A percentile compares a stretch with the other conserved stretches of the same genome.
phyloP scores from a whole-genome alignment of 2,888 invertebrate species.

The Drosophila algonquin region DNA sequence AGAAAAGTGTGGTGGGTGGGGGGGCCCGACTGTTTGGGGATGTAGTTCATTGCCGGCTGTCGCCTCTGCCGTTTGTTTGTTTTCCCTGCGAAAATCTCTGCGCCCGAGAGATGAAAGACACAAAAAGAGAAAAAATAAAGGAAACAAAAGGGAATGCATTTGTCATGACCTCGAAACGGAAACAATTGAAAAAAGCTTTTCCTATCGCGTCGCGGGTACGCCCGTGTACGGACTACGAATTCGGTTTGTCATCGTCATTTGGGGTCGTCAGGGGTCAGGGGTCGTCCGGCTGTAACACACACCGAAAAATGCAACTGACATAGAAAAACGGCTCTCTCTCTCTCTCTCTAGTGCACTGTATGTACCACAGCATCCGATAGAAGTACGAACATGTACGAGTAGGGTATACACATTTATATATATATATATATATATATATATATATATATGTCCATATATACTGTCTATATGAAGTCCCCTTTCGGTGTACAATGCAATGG shows the following conservation, averaged over 20 bases:
- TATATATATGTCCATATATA: slow-evolving; percentile 8
- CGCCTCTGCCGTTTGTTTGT: slow-evolving; percentile 8
- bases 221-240: slow-evolving; percentile 40
- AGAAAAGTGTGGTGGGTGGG: background rate
- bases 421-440: slow-evolving; percentile 5
- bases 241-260: slow-evolving; percentile 45
- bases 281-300: slow-evolving; percentile 49
- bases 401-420: slow-evolving; percentile 4
- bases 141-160: slow-evolving; percentile 64
- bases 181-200: slow-evolving; percentile 79
- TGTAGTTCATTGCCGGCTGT: slow-evolving; percentile 72
- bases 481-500: slow-evolving; percentile 1
- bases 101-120: slow-evolving; percentile 20
- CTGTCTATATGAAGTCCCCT: slow-evolving; percentile 36
- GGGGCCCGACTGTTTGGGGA: slow-evolving; percentile 18
- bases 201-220: slow-evolving; percentile 62
- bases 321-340: slow-evolving; percentile 70
- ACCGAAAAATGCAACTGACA: slow-evolving; percentile 72
- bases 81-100: slow-evolving; percentile 62
- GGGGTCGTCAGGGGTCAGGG: slow-evolving; percentile 29
- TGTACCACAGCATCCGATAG: slow-evolving; percentile 20
- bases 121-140: slow-evolving; percentile 17
- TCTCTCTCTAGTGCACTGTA: slow-evolving; percentile 34
- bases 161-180: slow-evolving; percentile 79
- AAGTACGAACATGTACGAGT: background rate